Conservation (phyloP, 2,113 vertebrate species). For the Eleginops maclovinus region DNA sequence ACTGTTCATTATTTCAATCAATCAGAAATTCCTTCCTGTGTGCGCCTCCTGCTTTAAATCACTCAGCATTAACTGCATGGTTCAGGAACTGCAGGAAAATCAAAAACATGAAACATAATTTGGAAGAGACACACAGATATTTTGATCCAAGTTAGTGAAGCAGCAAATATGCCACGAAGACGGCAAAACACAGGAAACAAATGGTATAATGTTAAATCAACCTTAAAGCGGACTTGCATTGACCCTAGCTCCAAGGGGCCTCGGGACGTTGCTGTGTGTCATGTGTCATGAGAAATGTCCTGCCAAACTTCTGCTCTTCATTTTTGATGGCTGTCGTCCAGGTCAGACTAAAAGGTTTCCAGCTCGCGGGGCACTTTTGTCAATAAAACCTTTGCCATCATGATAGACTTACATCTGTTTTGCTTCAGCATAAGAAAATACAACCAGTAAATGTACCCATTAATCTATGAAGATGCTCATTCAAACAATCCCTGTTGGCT, state of each 20-base stretch:
- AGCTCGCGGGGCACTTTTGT: conserved; percentile 14
- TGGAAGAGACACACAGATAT: conserved; percentile 12
- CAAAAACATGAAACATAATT: conserved; percentile 41
- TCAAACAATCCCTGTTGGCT: conserved; percentile 35
- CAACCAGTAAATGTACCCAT: conserved; percentile 48
- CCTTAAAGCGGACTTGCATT: conserved; percentile 10
- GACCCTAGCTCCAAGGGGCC: not conserved
- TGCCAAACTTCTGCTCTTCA: conserved; percentile 56
- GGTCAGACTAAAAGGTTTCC: conserved; percentile 46
- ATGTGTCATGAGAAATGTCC: conserved; percentile 19
- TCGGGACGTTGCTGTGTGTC: conserved; percentile 2
- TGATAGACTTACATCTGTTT: conserved; percentile 69
- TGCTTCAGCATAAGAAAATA: conserved; percentile 66
- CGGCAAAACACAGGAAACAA: conserved; percentile 30
- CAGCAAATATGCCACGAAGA: conserved; percentile 42
- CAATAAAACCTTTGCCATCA: conserved; percentile 37
- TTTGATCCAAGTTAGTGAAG: conserved; percentile 27
- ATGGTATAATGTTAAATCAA: conserved; percentile 21
- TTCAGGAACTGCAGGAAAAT: conserved; percentile 37
- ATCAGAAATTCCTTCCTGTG: conserved; percentile 61
- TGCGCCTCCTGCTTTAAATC: conserved; percentile 64
- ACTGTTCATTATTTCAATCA: conserved; percentile 78
- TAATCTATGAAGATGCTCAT: conserved; percentile 53
- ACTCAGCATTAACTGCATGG: conserved; percentile 24
- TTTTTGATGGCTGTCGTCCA: conserved; percentile 61